phyloP scores from a whole-genome alignment of 1,140 invertebrate species.

The Epicauta chinensis region DNA sequence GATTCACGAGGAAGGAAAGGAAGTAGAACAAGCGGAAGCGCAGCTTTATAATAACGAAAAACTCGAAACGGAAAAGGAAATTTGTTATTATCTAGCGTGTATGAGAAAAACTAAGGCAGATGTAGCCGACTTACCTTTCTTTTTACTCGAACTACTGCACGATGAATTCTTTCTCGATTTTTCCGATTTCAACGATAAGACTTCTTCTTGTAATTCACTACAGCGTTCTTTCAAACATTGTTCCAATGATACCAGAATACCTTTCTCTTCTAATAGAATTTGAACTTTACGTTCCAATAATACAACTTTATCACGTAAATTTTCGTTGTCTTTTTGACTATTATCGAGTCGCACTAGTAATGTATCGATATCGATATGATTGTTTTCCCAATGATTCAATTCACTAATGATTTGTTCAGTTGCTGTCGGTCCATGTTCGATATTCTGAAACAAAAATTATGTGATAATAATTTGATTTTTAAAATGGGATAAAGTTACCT shows the following conservation, averaged over 20 bases:
- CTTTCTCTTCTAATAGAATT: slow-evolving; percentile 74
- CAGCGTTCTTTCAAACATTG: slow-evolving; percentile 69
- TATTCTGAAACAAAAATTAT: slow-evolving; percentile 40
- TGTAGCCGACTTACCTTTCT: slow-evolving; percentile 7
- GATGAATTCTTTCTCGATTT: slow-evolving; percentile 23
- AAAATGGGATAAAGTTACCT: slow-evolving; percentile 46
- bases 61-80: no score
- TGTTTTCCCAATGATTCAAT: slow-evolving; percentile 62
- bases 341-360: slow-evolving; percentile 51
- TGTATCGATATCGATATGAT: slow-evolving; percentile 64
- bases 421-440: slow-evolving; percentile 46
- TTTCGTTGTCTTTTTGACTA: slow-evolving; percentile 52
- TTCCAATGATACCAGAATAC: slow-evolving; percentile 66
- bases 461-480: neutral
- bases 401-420: slow-evolving; percentile 55
- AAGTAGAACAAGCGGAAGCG: no score
- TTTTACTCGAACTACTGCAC: slow-evolving; percentile 16
- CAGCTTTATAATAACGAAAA: no score
- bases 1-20: no score
- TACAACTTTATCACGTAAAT: slow-evolving; percentile 54
- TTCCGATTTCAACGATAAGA: slow-evolving; percentile 38
- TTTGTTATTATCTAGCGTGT: no score
- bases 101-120: neutral
- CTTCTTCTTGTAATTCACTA: slow-evolving; percentile 57
- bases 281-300: slow-evolving; percentile 62